These are phyloP conservation scores for Terebella lapidaria DNA, from an alignment of 2,888 invertebrate genomes.

Conservation along the genomic window DNA sequence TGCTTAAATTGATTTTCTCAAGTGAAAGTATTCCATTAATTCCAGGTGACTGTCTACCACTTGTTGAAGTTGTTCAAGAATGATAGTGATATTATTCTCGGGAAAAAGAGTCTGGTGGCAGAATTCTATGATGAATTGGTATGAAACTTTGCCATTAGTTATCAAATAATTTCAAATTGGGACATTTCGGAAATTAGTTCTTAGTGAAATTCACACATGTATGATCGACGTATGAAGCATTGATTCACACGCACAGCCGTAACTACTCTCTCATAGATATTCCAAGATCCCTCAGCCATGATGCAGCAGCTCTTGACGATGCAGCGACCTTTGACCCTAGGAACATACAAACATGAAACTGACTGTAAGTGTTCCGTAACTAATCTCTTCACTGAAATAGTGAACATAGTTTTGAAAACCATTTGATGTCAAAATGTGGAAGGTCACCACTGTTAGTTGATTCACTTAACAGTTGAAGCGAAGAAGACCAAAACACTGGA, in stretches of 20 bases:
- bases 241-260: too few relatives aligned
- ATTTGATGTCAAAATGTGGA: too few relatives aligned
- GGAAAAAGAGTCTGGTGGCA: slow-evolving; percentile 67
- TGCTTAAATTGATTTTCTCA: too few relatives aligned
- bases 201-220: too few relatives aligned
- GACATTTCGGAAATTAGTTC: too few relatives aligned
- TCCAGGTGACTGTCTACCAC: slow-evolving; percentile 87
- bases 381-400: too few relatives aligned
- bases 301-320: slow-evolving; percentile 83
- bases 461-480: slow-evolving; percentile 80
- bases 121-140: slow-evolving; percentile 83
- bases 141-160: slow-evolving; percentile 5
- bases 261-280: too few relatives aligned
- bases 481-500: slow-evolving; percentile 66
- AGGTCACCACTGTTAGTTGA: too few relatives aligned
- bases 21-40: too few relatives aligned
- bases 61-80: slow-evolving; percentile 91
- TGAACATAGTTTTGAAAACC: too few relatives aligned
- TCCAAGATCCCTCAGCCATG: slow-evolving; percentile 57
- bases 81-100: slow-evolving; percentile 54
- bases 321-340: slow-evolving; percentile 67
- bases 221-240: too few relatives aligned
- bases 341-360: slow-evolving; percentile 77
- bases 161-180: neutral
- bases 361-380: slow-evolving; percentile 66